Evolutionary conservation across 2,797 vertebrate genomes (phyloP).

Genomic region (Ambastaia sidthimunki): DNA sequence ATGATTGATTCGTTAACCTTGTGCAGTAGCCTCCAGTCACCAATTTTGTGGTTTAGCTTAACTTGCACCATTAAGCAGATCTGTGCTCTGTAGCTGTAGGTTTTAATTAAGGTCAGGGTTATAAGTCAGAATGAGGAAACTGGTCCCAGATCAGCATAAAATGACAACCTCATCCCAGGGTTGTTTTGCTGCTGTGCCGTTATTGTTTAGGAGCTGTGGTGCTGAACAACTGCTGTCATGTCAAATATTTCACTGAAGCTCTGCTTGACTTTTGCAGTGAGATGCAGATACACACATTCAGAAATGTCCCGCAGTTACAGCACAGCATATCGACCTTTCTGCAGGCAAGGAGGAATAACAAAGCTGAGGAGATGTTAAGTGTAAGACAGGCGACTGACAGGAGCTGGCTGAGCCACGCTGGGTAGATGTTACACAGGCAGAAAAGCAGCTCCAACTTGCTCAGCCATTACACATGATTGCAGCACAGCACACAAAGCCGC

Average conservation of each 20-base stretch:
- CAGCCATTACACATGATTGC: conserved; percentile 77
- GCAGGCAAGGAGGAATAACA: conserved; percentile 73
- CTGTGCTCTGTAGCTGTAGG: background rate
- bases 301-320: conserved; percentile 65
- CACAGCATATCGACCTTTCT: conserved; percentile 68
- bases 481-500: conserved; percentile 73
- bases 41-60: background rate
- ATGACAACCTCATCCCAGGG: conserved; percentile 27
- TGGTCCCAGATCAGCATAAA: conserved; percentile 46
- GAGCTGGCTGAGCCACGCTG: conserved; percentile 40
- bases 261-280: conserved; percentile 59
- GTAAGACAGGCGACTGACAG: conserved; percentile 63
- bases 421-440: conserved; percentile 31
- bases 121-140: conserved; percentile 10
- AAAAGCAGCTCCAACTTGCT: conserved; percentile 61
- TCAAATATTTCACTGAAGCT: conserved; percentile 57
- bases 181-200: conserved; percentile 53
- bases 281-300: conserved; percentile 51
- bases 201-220: conserved; percentile 58
- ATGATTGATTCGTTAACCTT: background rate
- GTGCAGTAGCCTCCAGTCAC: background rate
- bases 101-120: background rate
- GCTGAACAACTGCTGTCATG: conserved; percentile 61
- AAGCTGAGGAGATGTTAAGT: conserved; percentile 73
- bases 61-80: background rate